Percentiles rank a stretch among this genome's conserved stretches.
Conservation (phyloP, 2,797 vertebrate genomes). For the Muscicapa comitata region DNA sequence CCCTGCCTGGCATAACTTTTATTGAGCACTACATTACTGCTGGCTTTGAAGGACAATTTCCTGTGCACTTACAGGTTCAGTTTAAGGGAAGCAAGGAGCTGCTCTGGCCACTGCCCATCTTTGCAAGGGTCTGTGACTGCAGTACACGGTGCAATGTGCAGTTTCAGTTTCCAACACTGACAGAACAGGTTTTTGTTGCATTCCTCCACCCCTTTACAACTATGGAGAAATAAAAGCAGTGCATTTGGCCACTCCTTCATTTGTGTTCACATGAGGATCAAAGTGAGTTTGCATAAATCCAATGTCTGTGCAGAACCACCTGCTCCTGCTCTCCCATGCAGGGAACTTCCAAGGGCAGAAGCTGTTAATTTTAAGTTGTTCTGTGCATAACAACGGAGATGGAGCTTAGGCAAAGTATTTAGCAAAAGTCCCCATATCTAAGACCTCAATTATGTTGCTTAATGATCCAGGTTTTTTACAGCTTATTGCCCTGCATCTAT, state of each 20-base stretch:
- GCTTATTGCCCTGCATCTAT: background rate
- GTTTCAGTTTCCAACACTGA: background rate
- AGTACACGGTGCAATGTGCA: accelerated
- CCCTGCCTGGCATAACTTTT: background rate
- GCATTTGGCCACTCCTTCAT: background rate
- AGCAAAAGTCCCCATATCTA: background rate
- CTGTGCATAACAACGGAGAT: background rate
- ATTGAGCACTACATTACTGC: background rate
- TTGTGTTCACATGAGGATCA: background rate
- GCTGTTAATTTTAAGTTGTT: background rate
- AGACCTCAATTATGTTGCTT: background rate
- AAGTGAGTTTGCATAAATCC: background rate
- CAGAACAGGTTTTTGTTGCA: background rate
- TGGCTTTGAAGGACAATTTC: background rate
- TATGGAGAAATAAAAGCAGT: background rate
- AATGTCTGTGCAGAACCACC: background rate
- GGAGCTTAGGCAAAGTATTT: background rate
- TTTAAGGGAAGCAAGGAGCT: background rate
- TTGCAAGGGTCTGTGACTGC: background rate
- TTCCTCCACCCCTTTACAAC: background rate
- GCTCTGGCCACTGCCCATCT: background rate
- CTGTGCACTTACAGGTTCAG: background rate
- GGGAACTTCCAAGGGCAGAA: background rate
- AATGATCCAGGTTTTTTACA: background rate
- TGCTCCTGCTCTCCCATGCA: background rate